Conservation (phyloP, 1,140 invertebrate genomes). For the Procambarus clarkii region DNA sequence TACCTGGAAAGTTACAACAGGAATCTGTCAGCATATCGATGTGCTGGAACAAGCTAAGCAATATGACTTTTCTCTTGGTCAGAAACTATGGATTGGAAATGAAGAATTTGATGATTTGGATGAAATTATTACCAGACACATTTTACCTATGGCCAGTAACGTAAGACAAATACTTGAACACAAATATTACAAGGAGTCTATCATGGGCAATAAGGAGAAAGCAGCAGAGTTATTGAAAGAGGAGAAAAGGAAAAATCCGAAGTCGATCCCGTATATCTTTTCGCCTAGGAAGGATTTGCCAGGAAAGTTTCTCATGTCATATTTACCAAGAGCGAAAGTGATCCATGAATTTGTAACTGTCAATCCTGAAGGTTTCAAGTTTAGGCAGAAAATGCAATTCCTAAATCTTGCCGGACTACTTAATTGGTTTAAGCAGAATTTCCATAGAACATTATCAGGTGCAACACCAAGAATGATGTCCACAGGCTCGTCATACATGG, state of each 20-base stretch:
- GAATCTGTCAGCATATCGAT: slow-evolving; percentile 74
- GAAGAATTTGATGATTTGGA: slow-evolving; percentile 98
- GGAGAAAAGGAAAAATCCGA: slow-evolving; percentile 89
- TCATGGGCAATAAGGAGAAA: slow-evolving; percentile 81
- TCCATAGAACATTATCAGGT: slow-evolving; percentile 91
- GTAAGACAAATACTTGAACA: slow-evolving; percentile 93
- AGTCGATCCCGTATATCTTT: slow-evolving; percentile 94
- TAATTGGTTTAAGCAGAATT: slow-evolving; percentile 85
- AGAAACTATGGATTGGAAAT: slow-evolving; percentile 89
- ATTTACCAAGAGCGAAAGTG: slow-evolving; percentile 88
- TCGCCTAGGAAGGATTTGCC: slow-evolving; percentile 86
- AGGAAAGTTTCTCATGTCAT: slow-evolving; percentile 96
- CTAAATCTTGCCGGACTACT: slow-evolving; percentile 83
- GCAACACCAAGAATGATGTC: slow-evolving; percentile 81
- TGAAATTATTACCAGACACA: slow-evolving; percentile 97
- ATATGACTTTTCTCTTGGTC: slow-evolving; percentile 96
- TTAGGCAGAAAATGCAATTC: slow-evolving; percentile 87
- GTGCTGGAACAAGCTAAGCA: slow-evolving; percentile 74
- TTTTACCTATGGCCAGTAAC: slow-evolving; percentile 96
- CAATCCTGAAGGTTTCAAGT: slow-evolving; percentile 78
- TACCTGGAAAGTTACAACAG: no score
- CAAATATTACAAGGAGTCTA: slow-evolving; percentile 78
- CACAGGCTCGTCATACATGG: slow-evolving; percentile 82
- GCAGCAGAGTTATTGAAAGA: slow-evolving; percentile 91
- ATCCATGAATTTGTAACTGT: slow-evolving; percentile 95